Percentiles rank a stretch among this genome's conserved stretches.
Conservation (phyloP, 2,797 vertebrate genomes). For the Pipistrellus nathusii region DNA sequence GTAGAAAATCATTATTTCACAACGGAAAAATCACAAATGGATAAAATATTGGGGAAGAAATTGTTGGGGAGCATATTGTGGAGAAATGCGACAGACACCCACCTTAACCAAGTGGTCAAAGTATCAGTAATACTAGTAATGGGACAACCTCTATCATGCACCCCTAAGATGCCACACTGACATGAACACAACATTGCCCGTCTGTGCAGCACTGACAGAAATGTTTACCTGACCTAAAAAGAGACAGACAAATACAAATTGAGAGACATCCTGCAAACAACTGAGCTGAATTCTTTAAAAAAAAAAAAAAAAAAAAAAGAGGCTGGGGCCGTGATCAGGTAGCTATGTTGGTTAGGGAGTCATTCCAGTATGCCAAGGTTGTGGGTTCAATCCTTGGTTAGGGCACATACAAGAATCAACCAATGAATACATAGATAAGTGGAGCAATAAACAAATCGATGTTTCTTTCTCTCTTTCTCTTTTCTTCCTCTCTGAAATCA, state of each 20-base stretch:
- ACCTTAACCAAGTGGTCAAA: not conserved
- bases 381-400: too few species aligned
- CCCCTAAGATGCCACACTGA: not conserved
- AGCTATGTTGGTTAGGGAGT: too few species aligned
- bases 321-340: not conserved
- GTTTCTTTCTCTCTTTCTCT: too few species aligned
- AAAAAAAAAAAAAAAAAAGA: not conserved
- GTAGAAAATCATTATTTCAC: not conserved
- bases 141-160: accelerated
- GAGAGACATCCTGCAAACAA: not conserved
- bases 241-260: not conserved
- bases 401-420: too few species aligned
- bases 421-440: too few species aligned
- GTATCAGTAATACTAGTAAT: not conserved
- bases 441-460: too few species aligned
- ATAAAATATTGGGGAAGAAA: not conserved
- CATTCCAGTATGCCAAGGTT: too few species aligned
- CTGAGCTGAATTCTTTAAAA: not conserved
- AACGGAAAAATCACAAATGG: not conserved
- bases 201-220: not conserved
- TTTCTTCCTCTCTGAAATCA: too few species aligned
- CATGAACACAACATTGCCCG: not conserved
- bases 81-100: not conserved
- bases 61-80: not conserved
- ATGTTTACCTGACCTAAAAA: not conserved